These are phyloP conservation scores for Aythya baeri DNA, from an alignment of 2,113 vertebrate species.

Conservation along the genomic window DNA sequence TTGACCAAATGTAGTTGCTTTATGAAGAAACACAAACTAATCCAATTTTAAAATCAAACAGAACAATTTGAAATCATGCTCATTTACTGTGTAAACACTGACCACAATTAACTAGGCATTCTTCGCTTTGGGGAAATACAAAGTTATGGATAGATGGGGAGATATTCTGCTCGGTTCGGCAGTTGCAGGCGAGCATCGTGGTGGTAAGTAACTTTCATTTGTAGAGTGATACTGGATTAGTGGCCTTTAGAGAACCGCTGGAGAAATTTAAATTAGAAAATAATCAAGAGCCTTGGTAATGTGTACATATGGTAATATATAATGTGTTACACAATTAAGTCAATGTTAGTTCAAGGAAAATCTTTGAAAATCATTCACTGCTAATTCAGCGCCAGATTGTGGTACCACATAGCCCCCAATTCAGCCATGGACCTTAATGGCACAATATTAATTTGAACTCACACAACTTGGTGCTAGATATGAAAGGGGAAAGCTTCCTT, in stretches of 20 bases:
- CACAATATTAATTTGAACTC: not conserved
- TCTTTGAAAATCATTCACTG: conserved; percentile 45
- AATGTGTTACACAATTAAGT: conserved; percentile 51
- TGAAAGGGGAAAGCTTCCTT: not conserved
- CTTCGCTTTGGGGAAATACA: not conserved
- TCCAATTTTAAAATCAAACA: not conserved
- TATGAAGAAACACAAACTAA: not conserved
- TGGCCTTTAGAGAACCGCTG: conserved; percentile 40
- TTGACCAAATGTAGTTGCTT: not conserved
- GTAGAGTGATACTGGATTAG: not conserved
- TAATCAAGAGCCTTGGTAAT: conserved; percentile 44
- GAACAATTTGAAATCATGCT: not conserved
- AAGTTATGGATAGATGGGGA: not conserved
- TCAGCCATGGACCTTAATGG: not conserved
- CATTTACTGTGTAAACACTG: conserved; percentile 18
- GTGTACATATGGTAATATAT: conserved; percentile 57
- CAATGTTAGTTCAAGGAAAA: conserved; percentile 69
- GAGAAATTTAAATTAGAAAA: conserved; percentile 62
- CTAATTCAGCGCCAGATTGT: not conserved
- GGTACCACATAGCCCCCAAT: not conserved
- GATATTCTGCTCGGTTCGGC: not conserved
- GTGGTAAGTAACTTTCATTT: not conserved
- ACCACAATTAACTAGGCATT: not conserved
- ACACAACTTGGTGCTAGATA: accelerated
- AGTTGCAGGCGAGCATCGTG: not conserved